Evolutionary conservation across 2,113 vertebrate species (phyloP), one percentile per base, ranked within the genome.

Genomic region (Urocynchramus pylzowi): DNA sequence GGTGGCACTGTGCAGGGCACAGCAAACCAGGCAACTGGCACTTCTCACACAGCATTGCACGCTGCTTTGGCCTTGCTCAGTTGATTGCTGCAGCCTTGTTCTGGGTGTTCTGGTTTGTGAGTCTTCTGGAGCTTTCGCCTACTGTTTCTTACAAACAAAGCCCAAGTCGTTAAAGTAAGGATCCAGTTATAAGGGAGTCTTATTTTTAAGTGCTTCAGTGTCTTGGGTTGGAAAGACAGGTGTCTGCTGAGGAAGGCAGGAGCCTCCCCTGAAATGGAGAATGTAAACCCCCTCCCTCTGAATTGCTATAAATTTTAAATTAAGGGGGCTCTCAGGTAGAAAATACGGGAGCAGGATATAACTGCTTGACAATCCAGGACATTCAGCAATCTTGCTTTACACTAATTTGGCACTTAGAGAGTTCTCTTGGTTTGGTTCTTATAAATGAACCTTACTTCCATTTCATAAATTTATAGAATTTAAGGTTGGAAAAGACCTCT

Each of bases 91-190:
- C 30, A 2, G 4, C 14, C 1, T 9, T 37, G 35, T 56, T 60
- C 44, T 44, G 60, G 1, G 7, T n/a, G 37, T 54, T 63, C 33
- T 52, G 59, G 6, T 77, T 17, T 23, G 54, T 12, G 24, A 41
- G 18, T 35, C 63, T 82, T 52, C 57, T 59, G 35, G 28, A 31
- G 35, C 13, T 93, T 31, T 14, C 35, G 11, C 7, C 2, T 52
- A 1, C 1, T 3, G 0, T 1, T 56, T 68, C 73, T 53, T 41
- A 14, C 28, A 54, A 65, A 9, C n/a, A 17, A 49, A 79, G 37
- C 37, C 45, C 3, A 14, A 49, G 83, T 16, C 2, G 0, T 56
- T 59, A 3, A 94, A 59, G 6, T 11, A 13, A 10, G 15, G 26
- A 54, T 59, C 7, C 33, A 16, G 18, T 23, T 57, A 19, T 37